Percentiles rank a stretch among this genome's conserved stretches.
Conservation (phyloP, 2,888 invertebrate species). For the Tribolium freemani region DNA sequence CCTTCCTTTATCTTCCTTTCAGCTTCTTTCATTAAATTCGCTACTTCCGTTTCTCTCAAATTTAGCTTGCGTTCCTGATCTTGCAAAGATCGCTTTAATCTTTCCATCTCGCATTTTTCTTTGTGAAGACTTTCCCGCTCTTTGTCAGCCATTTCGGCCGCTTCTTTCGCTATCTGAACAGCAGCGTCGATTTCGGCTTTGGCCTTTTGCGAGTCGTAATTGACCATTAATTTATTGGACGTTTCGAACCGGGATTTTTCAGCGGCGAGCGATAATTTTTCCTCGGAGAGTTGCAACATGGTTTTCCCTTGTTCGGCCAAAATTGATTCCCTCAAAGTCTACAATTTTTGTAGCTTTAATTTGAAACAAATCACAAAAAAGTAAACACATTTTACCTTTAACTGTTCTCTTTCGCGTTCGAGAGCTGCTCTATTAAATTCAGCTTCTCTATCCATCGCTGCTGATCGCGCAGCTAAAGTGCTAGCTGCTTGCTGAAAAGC, state of each 20-base stretch:
- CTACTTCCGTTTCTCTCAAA: conserved; percentile 62
- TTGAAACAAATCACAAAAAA: conserved; percentile 19
- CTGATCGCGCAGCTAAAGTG: conserved; percentile 74
- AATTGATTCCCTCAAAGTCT: conserved; percentile 72
- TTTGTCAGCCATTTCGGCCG: conserved; percentile 62
- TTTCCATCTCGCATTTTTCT: conserved; percentile 62
- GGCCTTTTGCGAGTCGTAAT: conserved; percentile 62
- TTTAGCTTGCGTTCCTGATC: conserved; percentile 59
- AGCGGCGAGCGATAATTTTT: conserved; percentile 69
- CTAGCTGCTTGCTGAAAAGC: conserved; percentile 74
- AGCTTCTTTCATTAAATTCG: conserved; percentile 62
- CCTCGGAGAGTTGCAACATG: conserved; percentile 73
- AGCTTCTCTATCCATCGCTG: conserved; percentile 74
- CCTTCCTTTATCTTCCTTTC: conserved; percentile 73
- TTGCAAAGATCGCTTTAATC: conserved; percentile 58
- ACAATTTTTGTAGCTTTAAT: conserved; percentile 40
- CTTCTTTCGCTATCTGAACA: conserved; percentile 65
- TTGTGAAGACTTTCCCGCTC: conserved; percentile 62
- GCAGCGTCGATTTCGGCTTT: conserved; percentile 66
- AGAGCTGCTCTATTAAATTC: conserved; percentile 72
- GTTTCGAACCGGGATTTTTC: conserved; percentile 65
- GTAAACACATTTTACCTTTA: conserved; percentile 67
- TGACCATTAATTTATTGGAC: conserved; percentile 60
- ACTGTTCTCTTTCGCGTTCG: conserved; percentile 74
- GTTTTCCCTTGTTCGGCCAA: conserved; percentile 74